Evolutionary conservation across 2,797 vertebrate genomes (phyloP).

Genomic region (Cuniculus paca): DNA sequence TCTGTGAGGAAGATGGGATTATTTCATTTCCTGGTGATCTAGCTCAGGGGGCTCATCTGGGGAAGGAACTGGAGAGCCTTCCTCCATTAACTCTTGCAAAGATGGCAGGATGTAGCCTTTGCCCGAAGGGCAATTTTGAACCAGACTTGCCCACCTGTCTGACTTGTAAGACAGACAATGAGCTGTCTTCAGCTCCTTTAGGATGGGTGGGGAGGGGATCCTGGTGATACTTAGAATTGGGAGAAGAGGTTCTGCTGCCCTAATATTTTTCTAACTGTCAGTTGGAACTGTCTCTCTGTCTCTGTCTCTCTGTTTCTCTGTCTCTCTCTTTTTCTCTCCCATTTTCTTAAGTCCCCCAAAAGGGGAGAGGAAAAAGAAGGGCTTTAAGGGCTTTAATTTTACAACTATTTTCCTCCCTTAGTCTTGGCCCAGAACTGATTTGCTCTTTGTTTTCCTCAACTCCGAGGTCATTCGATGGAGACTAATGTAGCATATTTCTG

Average conservation of each 20-base stretch:
- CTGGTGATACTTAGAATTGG: background rate
- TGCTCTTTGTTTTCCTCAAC: conserved; percentile 4
- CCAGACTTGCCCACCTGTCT: background rate
- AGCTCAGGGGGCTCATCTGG: background rate
- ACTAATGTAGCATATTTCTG: background rate
- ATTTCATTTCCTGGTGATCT: background rate
- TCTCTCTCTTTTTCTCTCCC: background rate
- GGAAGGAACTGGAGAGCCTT: background rate
- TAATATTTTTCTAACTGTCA: background rate
- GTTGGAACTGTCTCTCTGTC: background rate
- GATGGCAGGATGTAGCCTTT: background rate
- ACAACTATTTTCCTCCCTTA: background rate
- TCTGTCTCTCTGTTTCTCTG: background rate
- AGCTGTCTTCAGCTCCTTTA: background rate
- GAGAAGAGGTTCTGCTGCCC: background rate
- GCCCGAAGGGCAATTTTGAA: background rate
- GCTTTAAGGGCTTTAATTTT: background rate
- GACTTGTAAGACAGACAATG: background rate
- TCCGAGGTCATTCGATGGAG: background rate
- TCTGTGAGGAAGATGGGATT: background rate
- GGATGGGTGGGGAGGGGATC: background rate
- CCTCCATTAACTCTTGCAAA: background rate
- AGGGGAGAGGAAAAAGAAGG: background rate
- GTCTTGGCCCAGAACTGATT: background rate
- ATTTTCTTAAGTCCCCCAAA: background rate